A percentile compares a stretch with the other conserved stretches of the same genome.
Conservation (phyloP, 2,113 vertebrate genomes). For the Tympanuchus pallidicinctus region DNA sequence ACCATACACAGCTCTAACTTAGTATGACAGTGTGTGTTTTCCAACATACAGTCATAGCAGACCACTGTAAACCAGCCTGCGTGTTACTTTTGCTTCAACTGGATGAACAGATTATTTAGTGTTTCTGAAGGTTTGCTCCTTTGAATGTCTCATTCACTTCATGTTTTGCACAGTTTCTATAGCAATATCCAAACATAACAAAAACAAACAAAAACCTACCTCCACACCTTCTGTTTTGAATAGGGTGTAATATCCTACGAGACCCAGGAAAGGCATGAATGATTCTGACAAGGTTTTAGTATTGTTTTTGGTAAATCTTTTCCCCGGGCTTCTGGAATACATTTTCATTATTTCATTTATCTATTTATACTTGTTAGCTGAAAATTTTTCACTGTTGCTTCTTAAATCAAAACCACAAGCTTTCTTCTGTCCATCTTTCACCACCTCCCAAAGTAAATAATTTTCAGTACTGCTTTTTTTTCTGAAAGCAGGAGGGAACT, state of each 20-base stretch:
- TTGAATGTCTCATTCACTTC: not conserved
- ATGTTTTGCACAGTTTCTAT: not conserved
- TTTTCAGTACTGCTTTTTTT: not conserved
- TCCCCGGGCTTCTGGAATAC: not conserved
- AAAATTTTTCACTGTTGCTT: not conserved
- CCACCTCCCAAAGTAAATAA: not conserved
- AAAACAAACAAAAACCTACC: not conserved
- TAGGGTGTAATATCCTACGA: not conserved
- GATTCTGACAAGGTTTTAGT: not conserved
- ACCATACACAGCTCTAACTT: not conserved
- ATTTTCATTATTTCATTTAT: not conserved
- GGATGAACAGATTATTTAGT: not conserved
- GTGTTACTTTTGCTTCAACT: not conserved
- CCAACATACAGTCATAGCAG: not conserved
- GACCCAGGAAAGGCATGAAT: not conserved
- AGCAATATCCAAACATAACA: not conserved
- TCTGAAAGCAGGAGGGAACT: not conserved
- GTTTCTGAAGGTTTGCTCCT: not conserved
- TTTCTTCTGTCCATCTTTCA: not conserved
- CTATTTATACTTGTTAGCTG: not conserved
- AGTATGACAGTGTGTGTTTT: rapidly evolving
- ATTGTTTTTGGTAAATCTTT: not conserved
- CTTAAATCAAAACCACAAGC: not conserved
- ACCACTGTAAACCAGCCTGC: not conserved
- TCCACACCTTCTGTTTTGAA: not conserved